Conservation (phyloP, 2,113 vertebrate genomes). For the Odobenus rosmarus region DNA sequence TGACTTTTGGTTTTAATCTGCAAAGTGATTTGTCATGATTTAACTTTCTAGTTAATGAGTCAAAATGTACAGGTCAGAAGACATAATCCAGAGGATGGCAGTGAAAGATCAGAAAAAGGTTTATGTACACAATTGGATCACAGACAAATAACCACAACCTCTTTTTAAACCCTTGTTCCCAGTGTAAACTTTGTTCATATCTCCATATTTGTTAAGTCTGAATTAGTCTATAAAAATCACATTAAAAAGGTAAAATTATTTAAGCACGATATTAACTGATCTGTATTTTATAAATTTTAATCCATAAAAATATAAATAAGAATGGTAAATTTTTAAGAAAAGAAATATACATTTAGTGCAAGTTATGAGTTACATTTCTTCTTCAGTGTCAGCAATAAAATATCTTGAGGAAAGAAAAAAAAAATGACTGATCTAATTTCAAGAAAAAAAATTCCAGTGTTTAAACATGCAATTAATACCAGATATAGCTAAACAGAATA, state of each 20-base stretch:
- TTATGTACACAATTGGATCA: slow-evolving; percentile 56
- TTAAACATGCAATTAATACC: slow-evolving; percentile 87
- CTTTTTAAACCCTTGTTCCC: slow-evolving; percentile 78
- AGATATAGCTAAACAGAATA: slow-evolving; percentile 82
- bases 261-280: slow-evolving; percentile 86
- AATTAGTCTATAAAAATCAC: slow-evolving; percentile 88
- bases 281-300: slow-evolving; percentile 87
- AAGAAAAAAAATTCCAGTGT: slow-evolving; percentile 84
- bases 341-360: slow-evolving; percentile 91
- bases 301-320: slow-evolving; percentile 91
- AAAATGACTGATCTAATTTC: slow-evolving; percentile 80
- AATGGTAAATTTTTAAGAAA: slow-evolving; percentile 88
- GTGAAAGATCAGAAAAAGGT: slow-evolving; percentile 79
- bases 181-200: slow-evolving; percentile 85
- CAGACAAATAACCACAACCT: slow-evolving; percentile 73
- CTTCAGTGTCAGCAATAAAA: slow-evolving; percentile 86
- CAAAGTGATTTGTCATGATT: slow-evolving; percentile 69
- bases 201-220: slow-evolving; percentile 80
- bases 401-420: slow-evolving; percentile 79
- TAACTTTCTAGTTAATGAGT: slow-evolving; percentile 67
- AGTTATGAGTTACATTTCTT: slow-evolving; percentile 88
- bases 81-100: slow-evolving; percentile 77
- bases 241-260: slow-evolving; percentile 88
- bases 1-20: slow-evolving; percentile 64
- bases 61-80: slow-evolving; percentile 74